phyloP scores from a whole-genome alignment of 2,113 vertebrate genomes.

The Serilophus lunatus region DNA sequence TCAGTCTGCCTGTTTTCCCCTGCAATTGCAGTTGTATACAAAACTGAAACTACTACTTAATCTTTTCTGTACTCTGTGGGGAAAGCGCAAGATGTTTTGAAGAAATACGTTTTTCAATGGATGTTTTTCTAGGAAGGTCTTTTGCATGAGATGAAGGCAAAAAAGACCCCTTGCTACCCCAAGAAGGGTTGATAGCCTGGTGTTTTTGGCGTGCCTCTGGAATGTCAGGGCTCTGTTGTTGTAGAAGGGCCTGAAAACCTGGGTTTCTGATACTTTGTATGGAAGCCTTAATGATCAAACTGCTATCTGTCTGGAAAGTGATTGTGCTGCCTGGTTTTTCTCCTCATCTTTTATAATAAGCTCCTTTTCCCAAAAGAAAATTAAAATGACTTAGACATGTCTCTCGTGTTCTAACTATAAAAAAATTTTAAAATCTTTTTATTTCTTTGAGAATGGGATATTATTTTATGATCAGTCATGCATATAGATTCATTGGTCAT shows the following conservation, averaged over 20 bases:
- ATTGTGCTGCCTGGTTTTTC: rapidly evolving
- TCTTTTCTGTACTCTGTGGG: neutral
- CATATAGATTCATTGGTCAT: neutral
- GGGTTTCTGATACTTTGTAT: neutral
- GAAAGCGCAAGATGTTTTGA: neutral
- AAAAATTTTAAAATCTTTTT: no score
- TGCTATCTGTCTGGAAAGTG: neutral
- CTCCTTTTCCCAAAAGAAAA: neutral
- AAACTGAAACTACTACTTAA: neutral
- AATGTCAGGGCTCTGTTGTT: neutral
- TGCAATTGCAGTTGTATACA: neutral
- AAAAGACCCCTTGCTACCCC: neutral
- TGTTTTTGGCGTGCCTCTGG: neutral
- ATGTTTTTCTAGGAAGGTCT: neutral
- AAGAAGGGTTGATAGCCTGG: neutral
- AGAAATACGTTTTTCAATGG: neutral
- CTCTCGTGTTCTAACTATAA: neutral
- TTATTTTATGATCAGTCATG: neutral
- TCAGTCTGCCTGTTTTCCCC: neutral
- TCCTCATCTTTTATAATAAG: neutral
- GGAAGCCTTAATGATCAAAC: neutral
- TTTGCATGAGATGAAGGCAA: neutral
- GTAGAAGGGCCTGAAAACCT: neutral
- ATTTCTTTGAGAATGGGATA: neutral
- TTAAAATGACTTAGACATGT: neutral